Evolutionary conservation across 2,113 vertebrate genomes (phyloP), one percentile per base, ranked within the genome.

Genomic region (Cinclus mexicanus): DNA sequence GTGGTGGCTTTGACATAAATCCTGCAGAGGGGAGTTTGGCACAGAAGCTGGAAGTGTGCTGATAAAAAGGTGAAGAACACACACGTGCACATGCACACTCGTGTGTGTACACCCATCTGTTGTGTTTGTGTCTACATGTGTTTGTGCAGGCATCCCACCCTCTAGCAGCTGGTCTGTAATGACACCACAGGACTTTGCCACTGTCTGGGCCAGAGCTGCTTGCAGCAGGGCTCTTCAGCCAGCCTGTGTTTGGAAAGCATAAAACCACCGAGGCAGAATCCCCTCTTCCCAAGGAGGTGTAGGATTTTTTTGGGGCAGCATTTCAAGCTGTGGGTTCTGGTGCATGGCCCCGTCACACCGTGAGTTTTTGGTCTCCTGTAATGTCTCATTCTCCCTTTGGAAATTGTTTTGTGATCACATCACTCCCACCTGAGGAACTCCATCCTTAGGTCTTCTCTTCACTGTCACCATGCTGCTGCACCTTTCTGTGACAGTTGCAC

Each of bases 391-490:
- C 14, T 50, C 25, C 12, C 20, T 89, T 78, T 9, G 16, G 37
- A 75, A 63, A 39, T 5, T 42, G 23, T 53, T 57, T 71, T 11
- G 0, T 87, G 59, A 65, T 52, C 13, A 50, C 31, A 49, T 78
- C 9, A 14, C 5, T 81, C 10, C 13, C 9, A 31, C 3, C 42
- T 28, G 47, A 60, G 17, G 35, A 12, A 14, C 10, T 22, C 24
- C 63, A 47, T 0, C 17, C 28, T 65, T 52, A 67, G 42, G 17
- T 50, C 26, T 74, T 56, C 24, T 49, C 29, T 41, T 67, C 42
- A 15, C 26, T 3, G 1, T n/a, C 33, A 39, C 68, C 39, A 44
- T 0, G 0, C 19, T 89, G 49, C 39, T 26, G 18, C n/a, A 64
- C 14, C 5, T 56, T 33, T 53, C 39, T 46, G 44, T 79, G 56